Conservation (phyloP, 2,888 invertebrate genomes). For the Dasysyrphus tricinctus region DNA sequence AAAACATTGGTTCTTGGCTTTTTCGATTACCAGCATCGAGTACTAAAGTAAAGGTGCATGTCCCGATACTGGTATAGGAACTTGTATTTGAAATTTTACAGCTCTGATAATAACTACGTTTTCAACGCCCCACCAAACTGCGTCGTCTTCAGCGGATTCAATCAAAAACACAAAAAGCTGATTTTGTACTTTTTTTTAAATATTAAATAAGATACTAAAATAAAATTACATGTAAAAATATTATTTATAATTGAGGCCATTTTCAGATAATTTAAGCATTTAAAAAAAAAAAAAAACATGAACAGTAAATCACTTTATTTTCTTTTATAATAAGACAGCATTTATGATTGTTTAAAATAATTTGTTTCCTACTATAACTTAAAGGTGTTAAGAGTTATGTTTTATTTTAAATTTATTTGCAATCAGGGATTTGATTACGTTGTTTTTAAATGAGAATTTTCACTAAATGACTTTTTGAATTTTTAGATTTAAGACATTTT, state of each 20-base stretch:
- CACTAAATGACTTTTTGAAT: slow-evolving; percentile 6
- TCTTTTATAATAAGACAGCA: slow-evolving; percentile 16
- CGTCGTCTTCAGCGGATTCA: slow-evolving; percentile 51
- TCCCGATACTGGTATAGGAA: too few species aligned
- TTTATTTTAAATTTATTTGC: slow-evolving; percentile 45
- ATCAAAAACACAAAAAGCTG: slow-evolving; percentile 50
- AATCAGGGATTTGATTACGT: slow-evolving; percentile 31
- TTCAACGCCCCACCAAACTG: slow-evolving; percentile 70
- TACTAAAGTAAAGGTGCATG: too few species aligned
- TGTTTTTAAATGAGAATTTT: slow-evolving; percentile 26
- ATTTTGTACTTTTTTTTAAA: slow-evolving; percentile 50
- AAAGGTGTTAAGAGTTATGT: slow-evolving; percentile 48
- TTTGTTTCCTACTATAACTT: slow-evolving; percentile 9
- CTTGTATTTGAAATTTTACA: too few species aligned
- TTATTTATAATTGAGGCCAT: slow-evolving; percentile 35
- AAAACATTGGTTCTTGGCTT: too few species aligned
- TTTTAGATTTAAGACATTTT: slow-evolving; percentile 15
- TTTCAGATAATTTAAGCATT: slow-evolving; percentile 40
- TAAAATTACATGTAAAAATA: slow-evolving; percentile 21
- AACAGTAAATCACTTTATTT: not conserved
- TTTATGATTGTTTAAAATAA: slow-evolving; percentile 38
- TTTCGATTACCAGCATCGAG: too few species aligned
- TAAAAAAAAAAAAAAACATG: slow-evolving; percentile 29
- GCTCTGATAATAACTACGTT: slow-evolving; percentile 10
- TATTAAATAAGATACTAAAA: slow-evolving; percentile 35